Evolutionary conservation across 2,797 vertebrate species (phyloP).

Genomic region (Oophaga sylvatica): DNA sequence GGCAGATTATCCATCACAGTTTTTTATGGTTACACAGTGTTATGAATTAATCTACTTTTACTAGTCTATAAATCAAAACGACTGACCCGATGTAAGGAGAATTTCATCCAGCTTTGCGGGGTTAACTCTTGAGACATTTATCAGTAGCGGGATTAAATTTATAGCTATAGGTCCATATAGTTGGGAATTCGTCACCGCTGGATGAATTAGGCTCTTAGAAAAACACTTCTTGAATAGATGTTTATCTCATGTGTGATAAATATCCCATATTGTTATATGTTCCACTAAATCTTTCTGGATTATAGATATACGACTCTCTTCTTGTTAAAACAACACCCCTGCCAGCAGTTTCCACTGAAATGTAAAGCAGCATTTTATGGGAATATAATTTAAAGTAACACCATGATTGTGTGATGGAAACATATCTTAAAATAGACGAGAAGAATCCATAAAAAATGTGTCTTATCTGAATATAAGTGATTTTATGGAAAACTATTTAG

Average conservation of each 20-base stretch:
- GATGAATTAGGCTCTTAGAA: conserved; percentile 49
- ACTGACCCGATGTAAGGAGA: conserved; percentile 1
- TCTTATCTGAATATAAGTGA: conserved; percentile 18
- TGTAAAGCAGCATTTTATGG: conserved; percentile 48
- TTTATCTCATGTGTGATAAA: conserved; percentile 51
- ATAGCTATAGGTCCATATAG: conserved; percentile 37
- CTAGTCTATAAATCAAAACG: conserved; percentile 29
- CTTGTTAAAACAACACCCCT: conserved; percentile 44
- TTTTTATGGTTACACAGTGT: neutral
- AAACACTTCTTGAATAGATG: conserved; percentile 38
- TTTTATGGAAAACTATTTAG: conserved; percentile 25
- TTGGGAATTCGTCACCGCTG: conserved; percentile 25
- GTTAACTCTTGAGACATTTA: conserved; percentile 41
- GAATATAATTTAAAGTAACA: conserved; percentile 50
- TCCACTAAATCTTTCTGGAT: conserved; percentile 41
- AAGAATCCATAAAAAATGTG: conserved; percentile 21
- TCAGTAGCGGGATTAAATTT: conserved; percentile 34
- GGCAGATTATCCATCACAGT: neutral
- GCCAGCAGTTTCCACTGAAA: conserved; percentile 44
- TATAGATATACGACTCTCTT: conserved; percentile 18
- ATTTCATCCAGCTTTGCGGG: conserved; percentile 14
- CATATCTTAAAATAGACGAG: conserved; percentile 15
- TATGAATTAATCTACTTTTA: conserved; percentile 30
- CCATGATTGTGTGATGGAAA: neutral
- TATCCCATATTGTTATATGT: conserved; percentile 51